These are phyloP conservation scores for Emydocephalus ijimae DNA, from an alignment of 2,113 vertebrate genomes.

Conservation along the genomic window DNA sequence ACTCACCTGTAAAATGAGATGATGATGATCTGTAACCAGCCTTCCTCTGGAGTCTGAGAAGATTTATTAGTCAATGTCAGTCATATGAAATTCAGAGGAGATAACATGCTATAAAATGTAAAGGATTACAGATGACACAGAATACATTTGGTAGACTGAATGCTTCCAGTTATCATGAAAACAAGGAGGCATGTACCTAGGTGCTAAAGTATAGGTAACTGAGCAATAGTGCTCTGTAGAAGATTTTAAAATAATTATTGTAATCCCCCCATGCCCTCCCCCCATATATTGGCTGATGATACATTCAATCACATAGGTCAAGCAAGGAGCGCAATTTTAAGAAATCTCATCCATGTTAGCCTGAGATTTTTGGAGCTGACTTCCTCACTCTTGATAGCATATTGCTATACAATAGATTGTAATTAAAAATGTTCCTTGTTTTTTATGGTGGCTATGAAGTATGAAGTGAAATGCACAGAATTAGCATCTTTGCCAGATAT, in stretches of 20 bases:
- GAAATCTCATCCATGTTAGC: not conserved
- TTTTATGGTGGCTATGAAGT: not conserved
- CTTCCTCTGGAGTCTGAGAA: not conserved
- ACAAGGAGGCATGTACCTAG: not conserved
- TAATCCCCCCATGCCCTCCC: not conserved
- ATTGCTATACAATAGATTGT: not conserved
- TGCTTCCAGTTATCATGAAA: constrained; percentile 4
- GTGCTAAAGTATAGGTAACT: not conserved
- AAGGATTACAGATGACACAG: not conserved
- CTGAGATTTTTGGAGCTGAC: not conserved
- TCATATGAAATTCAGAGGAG: not conserved
- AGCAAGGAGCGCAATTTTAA: not conserved
- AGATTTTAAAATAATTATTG: not conserved
- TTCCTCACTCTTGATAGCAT: not conserved
- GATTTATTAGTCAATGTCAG: constrained; percentile 1
- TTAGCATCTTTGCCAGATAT: not conserved
- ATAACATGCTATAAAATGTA: constrained; percentile 13
- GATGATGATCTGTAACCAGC: constrained; percentile 5
- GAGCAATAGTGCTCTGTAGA: not conserved
- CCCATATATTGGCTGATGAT: not conserved
- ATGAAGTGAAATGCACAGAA: not conserved
- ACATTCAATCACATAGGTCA: not conserved
- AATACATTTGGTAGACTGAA: constrained; percentile 9
- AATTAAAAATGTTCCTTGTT: not conserved
- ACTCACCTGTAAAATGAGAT: not conserved